Evolutionary conservation across 1,140 invertebrate species (phyloP).

Genomic region (Aphelenchoides fujianensis): DNA sequence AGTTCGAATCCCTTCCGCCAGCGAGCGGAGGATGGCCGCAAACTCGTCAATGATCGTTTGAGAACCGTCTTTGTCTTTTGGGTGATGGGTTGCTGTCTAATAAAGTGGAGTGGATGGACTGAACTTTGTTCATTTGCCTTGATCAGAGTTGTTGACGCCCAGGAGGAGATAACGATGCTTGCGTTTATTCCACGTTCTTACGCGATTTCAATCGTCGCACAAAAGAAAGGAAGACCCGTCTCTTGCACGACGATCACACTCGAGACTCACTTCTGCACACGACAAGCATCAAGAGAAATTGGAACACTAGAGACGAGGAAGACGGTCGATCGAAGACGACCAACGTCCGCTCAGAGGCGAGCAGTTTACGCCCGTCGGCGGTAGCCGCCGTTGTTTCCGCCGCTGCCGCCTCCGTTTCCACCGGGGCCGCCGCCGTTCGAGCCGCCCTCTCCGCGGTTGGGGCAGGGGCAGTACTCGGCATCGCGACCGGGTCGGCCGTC

Average conservation of each 20-base stretch:
- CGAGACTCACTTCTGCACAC: not conserved
- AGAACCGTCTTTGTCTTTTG: too few relatives aligned
- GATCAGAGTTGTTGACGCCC: not conserved
- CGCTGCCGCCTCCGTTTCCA: slow-evolving; percentile 9
- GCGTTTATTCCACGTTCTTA: slow-evolving; percentile 1
- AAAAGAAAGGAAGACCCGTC: not conserved
- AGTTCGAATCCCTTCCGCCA: not conserved
- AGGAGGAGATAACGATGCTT: not conserved
- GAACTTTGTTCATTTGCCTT: not conserved
- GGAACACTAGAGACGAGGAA: not conserved
- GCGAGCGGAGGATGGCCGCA: not conserved
- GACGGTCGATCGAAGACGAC: not conserved
- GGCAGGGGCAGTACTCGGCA: slow-evolving; percentile 26
- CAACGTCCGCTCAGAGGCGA: not conserved
- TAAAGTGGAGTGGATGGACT: too few relatives aligned
- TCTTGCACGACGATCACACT: not conserved
- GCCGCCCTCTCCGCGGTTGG: not conserved
- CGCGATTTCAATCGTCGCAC: not conserved
- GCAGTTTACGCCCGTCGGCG: not conserved
- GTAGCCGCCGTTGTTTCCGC: slow-evolving; percentile 8
- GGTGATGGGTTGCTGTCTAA: too few relatives aligned
- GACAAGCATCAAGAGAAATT: not conserved
- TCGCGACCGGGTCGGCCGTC: slow-evolving; percentile 18
- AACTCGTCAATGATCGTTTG: not conserved
- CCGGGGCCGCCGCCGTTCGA: not conserved